Evolutionary conservation across 2,888 invertebrate genomes (phyloP), one percentile per base, ranked within the genome.

Genomic region (Psylliodes chrysocephalus): DNA sequence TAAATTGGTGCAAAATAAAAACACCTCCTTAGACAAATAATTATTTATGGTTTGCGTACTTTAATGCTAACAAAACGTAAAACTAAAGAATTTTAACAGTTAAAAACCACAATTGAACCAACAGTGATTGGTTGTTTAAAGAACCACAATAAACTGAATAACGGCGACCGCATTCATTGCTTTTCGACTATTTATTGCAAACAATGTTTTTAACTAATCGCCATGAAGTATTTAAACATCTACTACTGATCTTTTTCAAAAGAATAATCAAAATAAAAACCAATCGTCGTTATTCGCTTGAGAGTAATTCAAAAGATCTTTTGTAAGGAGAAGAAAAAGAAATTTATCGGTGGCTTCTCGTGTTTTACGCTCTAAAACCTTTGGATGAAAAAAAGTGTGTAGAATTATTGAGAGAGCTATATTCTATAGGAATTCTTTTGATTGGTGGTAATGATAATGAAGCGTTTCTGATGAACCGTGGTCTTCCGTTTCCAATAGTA

Each of bases 221-320:
- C 30, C 56, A 42, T 56, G 56, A 56, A 56, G 17, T 55, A 28
- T 12, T n/a, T 42, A 44, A 55, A 44, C 30, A 46, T 44, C 46
- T n/a, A n/a, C 22, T n/a, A 56, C 42, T 46, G 46, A 46, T 56
- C 46, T 44, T 28, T 56, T 56, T 46, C 56, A 30, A 56, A 19
- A n/a, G 42, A 8, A n/a, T n/a, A n/a, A 30, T 30, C 6, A 17
- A 33, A 17, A 55, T 44, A 42, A 42, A 56, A 56, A 33, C 56
- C 46, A 28, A 56, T 56, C 46, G 55, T 55, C 3, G 55, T 28
- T 22, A 25, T 55, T 46, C 46, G 22, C 33, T 44, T 19, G 15
- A 56, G 44, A 30, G 17, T 18, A 28, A 7, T 33, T 28, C 17
- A 28, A 55, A 44, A 19, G 33, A 14, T 56, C 46, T 46, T 46